Percentiles rank a stretch among this genome's conserved stretches.
These are phyloP conservation scores for Aphidoletes aphidimyza DNA, from an alignment of 2,888 invertebrate genomes.

Conservation along the genomic window DNA sequence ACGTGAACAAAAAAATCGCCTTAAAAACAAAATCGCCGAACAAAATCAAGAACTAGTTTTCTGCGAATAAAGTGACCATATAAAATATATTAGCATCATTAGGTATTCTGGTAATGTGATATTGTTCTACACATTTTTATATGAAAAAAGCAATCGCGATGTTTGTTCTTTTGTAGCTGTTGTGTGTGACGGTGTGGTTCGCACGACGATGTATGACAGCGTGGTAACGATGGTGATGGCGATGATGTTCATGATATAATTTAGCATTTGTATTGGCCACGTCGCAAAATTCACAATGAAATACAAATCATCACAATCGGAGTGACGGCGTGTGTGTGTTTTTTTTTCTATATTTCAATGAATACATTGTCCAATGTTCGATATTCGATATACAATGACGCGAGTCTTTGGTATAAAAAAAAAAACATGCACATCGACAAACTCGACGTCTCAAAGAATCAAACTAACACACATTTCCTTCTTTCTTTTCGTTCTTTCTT, in stretches of 20 bases:
- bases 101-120: conserved; percentile 42
- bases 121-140: neutral
- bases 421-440: neutral
- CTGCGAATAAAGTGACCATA: conserved; percentile 35
- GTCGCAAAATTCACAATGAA: conserved; percentile 12
- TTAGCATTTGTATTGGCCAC: conserved; percentile 24
- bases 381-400: neutral
- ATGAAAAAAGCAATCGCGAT: neutral
- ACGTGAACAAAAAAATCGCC: neutral
- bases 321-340: too few species aligned
- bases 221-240: neutral
- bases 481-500: neutral
- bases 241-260: neutral
- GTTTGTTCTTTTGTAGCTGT: neutral
- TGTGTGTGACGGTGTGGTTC: neutral
- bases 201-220: neutral
- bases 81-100: conserved; percentile 49
- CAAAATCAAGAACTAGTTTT: conserved; percentile 33
- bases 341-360: too few species aligned
- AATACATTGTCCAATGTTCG: too few species aligned
- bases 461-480: neutral
- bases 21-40: neutral
- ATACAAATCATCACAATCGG: neutral
- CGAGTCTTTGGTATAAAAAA: neutral
- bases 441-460: neutral